These are phyloP conservation scores for Poeciliopsis turrubarensis DNA, from an alignment of 2,113 vertebrate species.

Conservation along the genomic window DNA sequence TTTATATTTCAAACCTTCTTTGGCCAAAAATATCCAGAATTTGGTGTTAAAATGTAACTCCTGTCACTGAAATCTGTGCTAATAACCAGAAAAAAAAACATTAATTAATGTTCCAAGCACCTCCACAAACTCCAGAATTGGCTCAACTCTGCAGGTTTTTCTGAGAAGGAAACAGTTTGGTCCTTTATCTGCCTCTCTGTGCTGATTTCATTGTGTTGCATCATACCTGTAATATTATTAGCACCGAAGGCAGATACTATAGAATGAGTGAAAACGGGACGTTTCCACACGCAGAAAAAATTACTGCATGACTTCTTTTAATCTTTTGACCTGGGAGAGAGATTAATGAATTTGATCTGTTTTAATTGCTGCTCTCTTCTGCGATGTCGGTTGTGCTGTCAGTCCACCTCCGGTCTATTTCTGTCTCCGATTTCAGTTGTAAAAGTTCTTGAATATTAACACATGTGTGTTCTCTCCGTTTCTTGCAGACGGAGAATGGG, in stretches of 20 bases:
- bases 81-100: neutral
- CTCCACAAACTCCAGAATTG: neutral
- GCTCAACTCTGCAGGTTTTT: neutral
- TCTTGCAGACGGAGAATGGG: constrained; percentile 92
- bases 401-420: constrained; percentile 11
- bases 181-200: neutral
- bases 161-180: neutral
- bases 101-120: neutral
- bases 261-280: constrained; percentile 24
- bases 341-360: constrained; percentile 14
- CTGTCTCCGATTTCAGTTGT: constrained; percentile 19
- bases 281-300: constrained; percentile 24
- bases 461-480: constrained; percentile 28
- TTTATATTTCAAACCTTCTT: no score
- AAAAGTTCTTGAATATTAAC: constrained; percentile 38
- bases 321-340: neutral
- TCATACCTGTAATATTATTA: constrained; percentile 55
- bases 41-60: neutral
- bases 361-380: neutral
- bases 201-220: constrained; percentile 62
- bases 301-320: constrained; percentile 7
- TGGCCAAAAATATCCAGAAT: no score
- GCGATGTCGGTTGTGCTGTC: neutral
- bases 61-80: neutral
- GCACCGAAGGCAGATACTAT: constrained; percentile 5